Percentiles rank a stretch among this genome's conserved stretches.
These are phyloP conservation scores for Pyxicephalus adspersus DNA, from an alignment of 2,113 vertebrate species.

Conservation along the genomic window DNA sequence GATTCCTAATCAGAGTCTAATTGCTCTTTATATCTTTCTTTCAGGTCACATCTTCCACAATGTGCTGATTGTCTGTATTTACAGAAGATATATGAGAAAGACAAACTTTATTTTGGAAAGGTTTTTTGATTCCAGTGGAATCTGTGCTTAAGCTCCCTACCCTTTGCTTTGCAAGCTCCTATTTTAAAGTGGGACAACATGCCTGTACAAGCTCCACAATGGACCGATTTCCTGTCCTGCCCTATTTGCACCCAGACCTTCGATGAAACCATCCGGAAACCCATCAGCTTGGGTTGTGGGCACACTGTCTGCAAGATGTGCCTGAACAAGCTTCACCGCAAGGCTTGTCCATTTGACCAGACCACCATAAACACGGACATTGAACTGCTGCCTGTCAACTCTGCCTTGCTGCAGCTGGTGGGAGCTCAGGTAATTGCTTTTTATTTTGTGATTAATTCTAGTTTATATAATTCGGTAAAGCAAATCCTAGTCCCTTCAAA, in stretches of 20 bases:
- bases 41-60: constrained; percentile 92
- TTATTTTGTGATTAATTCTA: not conserved
- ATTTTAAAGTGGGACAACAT: constrained; percentile 83
- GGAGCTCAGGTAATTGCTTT: constrained; percentile 85
- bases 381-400: constrained; percentile 95
- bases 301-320: constrained; percentile 99
- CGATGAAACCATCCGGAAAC: constrained; percentile 94
- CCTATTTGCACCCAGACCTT: constrained; percentile 99
- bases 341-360: constrained; percentile 98
- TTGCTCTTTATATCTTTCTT: constrained; percentile 59
- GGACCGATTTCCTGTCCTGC: constrained; percentile 99
- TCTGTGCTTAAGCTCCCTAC: constrained; percentile 81
- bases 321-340: constrained; percentile 98
- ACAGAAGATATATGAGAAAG: constrained; percentile 87
- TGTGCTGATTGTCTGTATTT: constrained; percentile 94
- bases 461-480: not conserved
- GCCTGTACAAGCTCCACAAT: constrained; percentile 99
- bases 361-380: constrained; percentile 98
- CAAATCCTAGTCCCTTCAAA: too few species aligned
- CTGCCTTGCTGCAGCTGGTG: constrained; percentile 91
- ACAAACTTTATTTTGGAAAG: constrained; percentile 72
- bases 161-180: constrained; percentile 74
- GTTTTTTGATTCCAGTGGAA: constrained; percentile 99
- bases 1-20: not conserved
- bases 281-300: constrained; percentile 96